Evolutionary conservation across 64 coral and sea anemone genomes (phyloP).

Genomic region (Montipora capricornis): DNA sequence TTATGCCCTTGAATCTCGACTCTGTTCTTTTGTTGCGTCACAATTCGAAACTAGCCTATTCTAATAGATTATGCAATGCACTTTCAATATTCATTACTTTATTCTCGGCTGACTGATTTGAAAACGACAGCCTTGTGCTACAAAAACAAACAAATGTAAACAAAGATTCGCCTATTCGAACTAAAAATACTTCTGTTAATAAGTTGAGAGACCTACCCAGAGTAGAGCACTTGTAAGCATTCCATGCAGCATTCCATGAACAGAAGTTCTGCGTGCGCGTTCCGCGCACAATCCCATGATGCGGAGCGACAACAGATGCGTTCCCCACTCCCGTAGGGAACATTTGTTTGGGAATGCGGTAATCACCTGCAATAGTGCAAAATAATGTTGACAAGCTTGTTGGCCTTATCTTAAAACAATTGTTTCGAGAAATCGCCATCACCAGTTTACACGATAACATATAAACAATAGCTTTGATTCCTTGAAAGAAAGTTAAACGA

Average conservation of each 20-base stretch:
- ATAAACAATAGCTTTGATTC: not conserved
- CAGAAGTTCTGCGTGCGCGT: conserved; percentile 40
- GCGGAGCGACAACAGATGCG: conserved; percentile 51
- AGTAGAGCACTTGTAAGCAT: conserved; percentile 75
- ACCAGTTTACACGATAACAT: not conserved
- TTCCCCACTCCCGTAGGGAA: conserved; percentile 38
- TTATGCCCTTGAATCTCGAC: too few relatives aligned
- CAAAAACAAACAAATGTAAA: too few relatives aligned
- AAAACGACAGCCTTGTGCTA: too few relatives aligned
- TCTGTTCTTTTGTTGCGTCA: too few relatives aligned
- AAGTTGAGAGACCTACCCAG: conserved; percentile 35
- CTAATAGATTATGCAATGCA: too few relatives aligned
- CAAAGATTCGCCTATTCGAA: too few relatives aligned
- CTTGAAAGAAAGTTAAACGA: too few relatives aligned
- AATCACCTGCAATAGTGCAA: conserved; percentile 59
- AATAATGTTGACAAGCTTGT: not conserved
- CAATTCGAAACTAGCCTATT: too few relatives aligned
- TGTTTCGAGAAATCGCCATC: not conserved
- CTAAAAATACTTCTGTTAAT: too few relatives aligned
- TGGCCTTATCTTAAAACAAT: not conserved
- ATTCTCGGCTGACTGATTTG: too few relatives aligned
- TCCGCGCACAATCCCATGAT: conserved; percentile 85
- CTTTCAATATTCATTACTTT: too few relatives aligned
- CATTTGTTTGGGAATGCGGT: conserved; percentile 68
- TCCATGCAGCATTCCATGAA: conserved; percentile 76